A percentile compares a stretch with the other conserved stretches of the same genome.
Conservation (phyloP, 2,797 vertebrate genomes). For the Apogon hyalosoma region DNA sequence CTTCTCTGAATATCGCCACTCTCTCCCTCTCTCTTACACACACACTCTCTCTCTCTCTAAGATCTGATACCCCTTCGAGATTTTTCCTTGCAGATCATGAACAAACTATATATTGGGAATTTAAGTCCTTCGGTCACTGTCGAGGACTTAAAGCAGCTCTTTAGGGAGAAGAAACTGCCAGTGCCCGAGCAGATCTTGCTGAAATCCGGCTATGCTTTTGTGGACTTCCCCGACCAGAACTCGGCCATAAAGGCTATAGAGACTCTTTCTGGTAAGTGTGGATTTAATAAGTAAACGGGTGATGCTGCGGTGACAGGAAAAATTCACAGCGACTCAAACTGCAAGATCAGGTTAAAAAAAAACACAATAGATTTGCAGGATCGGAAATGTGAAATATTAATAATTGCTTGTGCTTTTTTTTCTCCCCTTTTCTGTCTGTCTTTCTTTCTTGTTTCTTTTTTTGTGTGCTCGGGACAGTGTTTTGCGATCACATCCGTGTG, state of each 20-base stretch:
- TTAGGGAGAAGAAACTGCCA: conserved; percentile 91
- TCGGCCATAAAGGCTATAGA: conserved; percentile 94
- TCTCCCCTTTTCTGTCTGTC: too few relatives aligned
- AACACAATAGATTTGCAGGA: conserved; percentile 44
- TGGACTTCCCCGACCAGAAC: conserved; percentile 94
- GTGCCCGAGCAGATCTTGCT: conserved; percentile 92
- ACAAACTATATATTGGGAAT: conserved; percentile 97
- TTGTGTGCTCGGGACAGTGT: conserved; percentile 66
- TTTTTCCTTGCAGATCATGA: conserved; percentile 88
- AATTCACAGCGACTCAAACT: conserved; percentile 54
- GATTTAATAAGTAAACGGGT: conserved; percentile 64
- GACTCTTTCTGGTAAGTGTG: conserved; percentile 90
- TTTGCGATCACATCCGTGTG: conserved; percentile 76
- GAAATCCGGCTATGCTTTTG: conserved; percentile 95
- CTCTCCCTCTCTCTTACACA: conserved; percentile 19
- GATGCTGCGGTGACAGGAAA: conserved; percentile 75
- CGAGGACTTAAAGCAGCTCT: conserved; percentile 94
- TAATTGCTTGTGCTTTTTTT: conserved; percentile 42
- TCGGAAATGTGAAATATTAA: conserved; percentile 61
- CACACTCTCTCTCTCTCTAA: conserved; percentile 38
- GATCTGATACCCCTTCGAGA: conserved; percentile 76
- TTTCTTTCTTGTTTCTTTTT: background rate
- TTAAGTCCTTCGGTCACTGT: conserved; percentile 94
- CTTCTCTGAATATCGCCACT: conserved; percentile 68
- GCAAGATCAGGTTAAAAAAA: conserved; percentile 41